Conservation (phyloP, 2,113 vertebrate genomes). For the Eupsittula cactorum region DNA sequence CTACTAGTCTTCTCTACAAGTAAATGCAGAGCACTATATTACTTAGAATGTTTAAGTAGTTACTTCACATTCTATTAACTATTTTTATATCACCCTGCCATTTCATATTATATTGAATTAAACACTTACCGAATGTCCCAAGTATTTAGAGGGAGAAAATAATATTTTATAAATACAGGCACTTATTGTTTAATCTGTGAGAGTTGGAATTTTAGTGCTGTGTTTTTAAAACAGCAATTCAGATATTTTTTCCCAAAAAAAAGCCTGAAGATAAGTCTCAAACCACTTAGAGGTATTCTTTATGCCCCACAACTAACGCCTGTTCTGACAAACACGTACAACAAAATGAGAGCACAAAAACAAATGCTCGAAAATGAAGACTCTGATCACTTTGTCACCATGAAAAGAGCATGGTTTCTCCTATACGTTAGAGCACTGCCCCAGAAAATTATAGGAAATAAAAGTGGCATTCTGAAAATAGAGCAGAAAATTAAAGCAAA, state of each 20-base stretch:
- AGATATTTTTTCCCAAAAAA: not conserved
- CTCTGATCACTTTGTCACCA: not conserved
- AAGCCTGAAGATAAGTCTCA: not conserved
- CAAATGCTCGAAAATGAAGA: not conserved
- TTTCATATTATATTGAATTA: not conserved
- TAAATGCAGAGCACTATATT: no score
- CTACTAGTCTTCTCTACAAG: no score
- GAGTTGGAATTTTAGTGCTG: not conserved
- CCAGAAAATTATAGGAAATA: not conserved
- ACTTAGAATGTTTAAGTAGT: no score
- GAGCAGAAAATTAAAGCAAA: slow-evolving; percentile 17
- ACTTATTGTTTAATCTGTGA: not conserved
- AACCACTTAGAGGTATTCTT: not conserved
- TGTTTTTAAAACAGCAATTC: not conserved
- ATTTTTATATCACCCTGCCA: no score
- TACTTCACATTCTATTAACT: no score
- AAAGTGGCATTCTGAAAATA: not conserved
- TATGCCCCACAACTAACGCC: not conserved
- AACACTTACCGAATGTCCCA: not conserved
- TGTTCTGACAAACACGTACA: not conserved
- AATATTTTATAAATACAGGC: not conserved
- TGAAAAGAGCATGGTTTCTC: not conserved
- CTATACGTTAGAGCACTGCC: not conserved
- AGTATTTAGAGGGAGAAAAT: not conserved
- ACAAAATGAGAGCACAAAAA: not conserved